These are phyloP conservation scores for Colaptes auratus DNA, from an alignment of 2,113 vertebrate species.

Conservation along the genomic window DNA sequence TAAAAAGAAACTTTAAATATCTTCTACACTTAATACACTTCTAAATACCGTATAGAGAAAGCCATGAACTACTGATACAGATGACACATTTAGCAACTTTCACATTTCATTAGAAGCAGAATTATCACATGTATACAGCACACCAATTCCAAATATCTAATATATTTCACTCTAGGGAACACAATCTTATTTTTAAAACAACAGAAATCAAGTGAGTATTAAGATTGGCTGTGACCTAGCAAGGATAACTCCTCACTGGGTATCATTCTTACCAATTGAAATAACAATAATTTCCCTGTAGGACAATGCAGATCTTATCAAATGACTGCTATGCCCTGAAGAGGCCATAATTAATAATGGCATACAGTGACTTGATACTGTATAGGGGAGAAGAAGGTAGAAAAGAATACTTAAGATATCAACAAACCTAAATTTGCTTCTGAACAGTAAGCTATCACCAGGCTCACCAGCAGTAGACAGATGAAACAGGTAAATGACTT, in stretches of 20 bases:
- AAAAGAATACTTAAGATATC: neutral
- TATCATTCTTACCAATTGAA: constrained; percentile 12
- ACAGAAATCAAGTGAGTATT: neutral
- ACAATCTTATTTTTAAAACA: constrained; percentile 9
- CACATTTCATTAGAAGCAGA: neutral
- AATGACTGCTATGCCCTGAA: constrained; percentile 1
- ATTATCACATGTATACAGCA: neutral
- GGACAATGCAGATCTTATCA: constrained; percentile 35
- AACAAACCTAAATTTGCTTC: neutral
- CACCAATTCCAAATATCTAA: neutral
- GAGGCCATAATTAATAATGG: constrained; percentile 44
- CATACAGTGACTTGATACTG: neutral
- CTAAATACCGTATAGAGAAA: neutral
- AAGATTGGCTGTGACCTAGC: constrained; percentile 19
- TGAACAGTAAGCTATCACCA: neutral
- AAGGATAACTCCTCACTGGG: neutral
- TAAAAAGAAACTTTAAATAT: neutral
- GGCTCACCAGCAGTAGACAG: neutral
- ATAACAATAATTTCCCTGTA: constrained; percentile 46
- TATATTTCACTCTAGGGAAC: neutral
- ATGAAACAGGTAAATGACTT: neutral
- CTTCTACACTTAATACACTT: neutral
- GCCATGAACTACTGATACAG: neutral
- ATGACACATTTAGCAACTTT: neutral
- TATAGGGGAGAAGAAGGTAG: neutral